Percentiles rank a stretch among this genome's conserved stretches.
These are phyloP conservation scores for Diaphora mendica DNA, from an alignment of 2,888 invertebrate species.

Conservation along the genomic window DNA sequence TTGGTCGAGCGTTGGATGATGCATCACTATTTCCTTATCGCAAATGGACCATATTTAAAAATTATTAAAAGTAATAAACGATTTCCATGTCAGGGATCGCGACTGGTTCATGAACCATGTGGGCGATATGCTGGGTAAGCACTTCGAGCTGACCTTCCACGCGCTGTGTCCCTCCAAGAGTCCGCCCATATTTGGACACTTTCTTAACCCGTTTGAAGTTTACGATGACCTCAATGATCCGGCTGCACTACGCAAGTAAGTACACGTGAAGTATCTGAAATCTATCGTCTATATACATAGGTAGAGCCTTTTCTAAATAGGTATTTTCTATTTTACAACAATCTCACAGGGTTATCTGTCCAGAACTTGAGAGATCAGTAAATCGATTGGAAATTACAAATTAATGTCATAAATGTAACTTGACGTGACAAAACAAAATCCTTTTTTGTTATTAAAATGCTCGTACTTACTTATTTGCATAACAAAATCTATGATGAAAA, in stretches of 20 bases:
- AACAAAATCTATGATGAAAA: no score
- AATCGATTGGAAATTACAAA: no score
- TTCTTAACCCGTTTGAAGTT: slow-evolving; percentile 91
- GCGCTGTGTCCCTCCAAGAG: slow-evolving; percentile 91
- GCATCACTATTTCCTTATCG: neutral
- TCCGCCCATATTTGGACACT: slow-evolving; percentile 92
- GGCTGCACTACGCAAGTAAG: slow-evolving; percentile 76
- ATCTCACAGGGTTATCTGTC: neutral
- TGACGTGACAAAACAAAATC: no score
- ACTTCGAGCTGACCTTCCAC: slow-evolving; percentile 93
- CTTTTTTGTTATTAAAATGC: no score
- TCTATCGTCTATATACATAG: neutral
- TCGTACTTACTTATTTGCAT: neutral
- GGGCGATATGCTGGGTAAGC: slow-evolving; percentile 90
- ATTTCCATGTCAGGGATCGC: slow-evolving; percentile 86
- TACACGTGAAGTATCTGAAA: neutral
- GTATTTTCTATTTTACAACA: neutral
- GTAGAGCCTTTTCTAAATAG: neutral
- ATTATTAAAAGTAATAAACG: neutral
- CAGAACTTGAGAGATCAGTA: neutral
- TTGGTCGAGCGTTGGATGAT: no score
- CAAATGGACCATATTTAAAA: neutral
- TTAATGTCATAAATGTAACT: no score
- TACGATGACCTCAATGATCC: slow-evolving; percentile 93
- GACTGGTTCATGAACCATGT: slow-evolving; percentile 91